Percentiles rank a stretch among this genome's conserved stretches.
phyloP scores from a whole-genome alignment of 2,888 invertebrate genomes.

The Enchytraeus crypticus region DNA sequence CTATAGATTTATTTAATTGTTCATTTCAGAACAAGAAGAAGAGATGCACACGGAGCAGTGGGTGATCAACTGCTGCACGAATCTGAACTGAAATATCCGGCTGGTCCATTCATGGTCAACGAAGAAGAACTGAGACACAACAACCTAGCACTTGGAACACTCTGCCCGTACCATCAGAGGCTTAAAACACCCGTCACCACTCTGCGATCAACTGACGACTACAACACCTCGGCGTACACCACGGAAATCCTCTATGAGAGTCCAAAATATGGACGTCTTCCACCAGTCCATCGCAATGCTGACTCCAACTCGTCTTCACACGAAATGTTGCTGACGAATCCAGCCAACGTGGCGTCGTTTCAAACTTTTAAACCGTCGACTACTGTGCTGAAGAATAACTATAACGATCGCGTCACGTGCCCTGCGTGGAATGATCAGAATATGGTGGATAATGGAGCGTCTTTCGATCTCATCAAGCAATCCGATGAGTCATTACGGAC shows the following conservation, averaged over 20 bases:
- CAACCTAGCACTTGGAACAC: not conserved
- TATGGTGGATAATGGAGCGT: no score
- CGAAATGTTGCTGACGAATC: not conserved
- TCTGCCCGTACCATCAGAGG: not conserved
- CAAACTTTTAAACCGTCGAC: not conserved
- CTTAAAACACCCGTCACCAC: not conserved
- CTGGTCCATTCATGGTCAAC: not conserved
- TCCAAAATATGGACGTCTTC: not conserved
- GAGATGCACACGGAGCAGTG: not conserved
- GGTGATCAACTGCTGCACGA: not conserved
- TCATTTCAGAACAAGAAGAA: not conserved
- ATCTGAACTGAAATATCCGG: not conserved
- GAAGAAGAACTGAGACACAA: not conserved
- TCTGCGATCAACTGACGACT: not conserved
- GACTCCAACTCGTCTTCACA: not conserved
- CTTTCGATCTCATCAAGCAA: no score
- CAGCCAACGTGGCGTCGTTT: not conserved
- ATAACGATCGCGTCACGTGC: no score
- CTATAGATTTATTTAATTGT: not conserved
- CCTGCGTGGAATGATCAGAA: no score
- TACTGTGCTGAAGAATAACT: no score
- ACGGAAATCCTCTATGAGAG: not conserved
- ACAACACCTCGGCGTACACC: not conserved
- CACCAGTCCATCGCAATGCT: not conserved
- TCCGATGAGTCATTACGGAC: no score